A percentile compares a stretch with the other conserved stretches of the same genome.
Evolutionary conservation across 1,140 invertebrate species (phyloP).

Genomic region (Euura saliciscinereae): DNA sequence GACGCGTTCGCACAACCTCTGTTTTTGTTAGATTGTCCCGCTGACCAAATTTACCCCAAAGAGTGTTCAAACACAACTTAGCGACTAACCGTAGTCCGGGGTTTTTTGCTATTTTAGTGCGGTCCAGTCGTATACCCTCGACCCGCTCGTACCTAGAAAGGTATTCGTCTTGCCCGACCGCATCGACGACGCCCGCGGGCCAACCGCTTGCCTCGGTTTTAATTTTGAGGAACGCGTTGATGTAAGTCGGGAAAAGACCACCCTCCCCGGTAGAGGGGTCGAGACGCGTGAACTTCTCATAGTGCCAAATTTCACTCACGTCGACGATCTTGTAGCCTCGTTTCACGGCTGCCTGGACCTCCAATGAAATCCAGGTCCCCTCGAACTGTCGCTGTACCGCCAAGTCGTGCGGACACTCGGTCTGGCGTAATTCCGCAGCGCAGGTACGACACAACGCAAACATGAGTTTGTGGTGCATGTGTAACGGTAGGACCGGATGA

Average conservation of each 20-base stretch:
- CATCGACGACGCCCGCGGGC: constrained; percentile 31
- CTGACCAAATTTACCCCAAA: constrained; percentile 48
- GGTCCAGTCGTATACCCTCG: constrained; percentile 48
- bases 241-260: constrained; percentile 38
- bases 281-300: constrained; percentile 9
- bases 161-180: constrained; percentile 38
- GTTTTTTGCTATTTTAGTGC: neutral
- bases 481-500: constrained; percentile 28
- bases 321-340: no score
- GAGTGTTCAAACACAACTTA: constrained; percentile 47
- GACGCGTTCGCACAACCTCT: constrained; percentile 31
- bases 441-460: constrained; percentile 32
- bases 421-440: constrained; percentile 15
- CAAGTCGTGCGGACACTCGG: constrained; percentile 15
- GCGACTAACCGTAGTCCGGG: constrained; percentile 39
- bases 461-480: constrained; percentile 20
- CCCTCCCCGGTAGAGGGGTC: constrained; percentile 18
- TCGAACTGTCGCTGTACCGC: neutral
- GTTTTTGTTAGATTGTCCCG: constrained; percentile 36
- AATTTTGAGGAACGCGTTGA: constrained; percentile 43
- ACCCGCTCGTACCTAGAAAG: constrained; percentile 41
- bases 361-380: neutral
- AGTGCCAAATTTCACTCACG: constrained; percentile 17
- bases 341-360: no score
- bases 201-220: constrained; percentile 42